Evolutionary conservation across 2,113 vertebrate genomes (phyloP).

Genomic region (Gadus macrocephalus): DNA sequence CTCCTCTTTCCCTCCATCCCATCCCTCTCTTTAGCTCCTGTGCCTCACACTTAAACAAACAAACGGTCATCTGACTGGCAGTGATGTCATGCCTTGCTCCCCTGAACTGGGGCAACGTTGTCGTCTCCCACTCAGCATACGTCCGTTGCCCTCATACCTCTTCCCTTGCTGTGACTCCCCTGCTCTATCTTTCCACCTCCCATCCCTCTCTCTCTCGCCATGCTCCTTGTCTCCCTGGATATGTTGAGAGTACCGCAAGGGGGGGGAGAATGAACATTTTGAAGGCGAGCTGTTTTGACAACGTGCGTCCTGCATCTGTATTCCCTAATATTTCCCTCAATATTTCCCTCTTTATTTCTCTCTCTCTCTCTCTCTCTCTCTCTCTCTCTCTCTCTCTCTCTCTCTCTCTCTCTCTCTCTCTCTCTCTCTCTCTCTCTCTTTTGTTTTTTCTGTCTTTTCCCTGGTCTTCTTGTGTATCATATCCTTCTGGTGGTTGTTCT

Average conservation of each 20-base stretch:
- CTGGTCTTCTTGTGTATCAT: no score
- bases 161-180: constrained; percentile 27
- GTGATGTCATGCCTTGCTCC: constrained; percentile 11
- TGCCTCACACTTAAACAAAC: constrained; percentile 21
- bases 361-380: constrained; percentile 16
- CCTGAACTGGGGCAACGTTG: neutral
- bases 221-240: constrained; percentile 61
- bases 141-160: constrained; percentile 13
- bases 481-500: no score
- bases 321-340: neutral
- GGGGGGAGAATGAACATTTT: constrained; percentile 27
- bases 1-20: neutral
- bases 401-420: neutral
- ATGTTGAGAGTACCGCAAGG: constrained; percentile 69
- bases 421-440: constrained; percentile 20
- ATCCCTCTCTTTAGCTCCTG: neutral
- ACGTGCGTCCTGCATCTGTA: constrained; percentile 50
- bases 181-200: constrained; percentile 33
- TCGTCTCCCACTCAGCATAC: neutral
- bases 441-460: constrained; percentile 6
- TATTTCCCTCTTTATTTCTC: constrained; percentile 7
- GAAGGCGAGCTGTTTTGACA: constrained; percentile 55
- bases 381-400: no score
- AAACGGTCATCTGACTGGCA: constrained; percentile 35
- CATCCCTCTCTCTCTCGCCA: constrained; percentile 49